A percentile compares a stretch with the other conserved stretches of the same genome.
phyloP scores from a whole-genome alignment of 2,888 invertebrate species.

The Thecophora atra region DNA sequence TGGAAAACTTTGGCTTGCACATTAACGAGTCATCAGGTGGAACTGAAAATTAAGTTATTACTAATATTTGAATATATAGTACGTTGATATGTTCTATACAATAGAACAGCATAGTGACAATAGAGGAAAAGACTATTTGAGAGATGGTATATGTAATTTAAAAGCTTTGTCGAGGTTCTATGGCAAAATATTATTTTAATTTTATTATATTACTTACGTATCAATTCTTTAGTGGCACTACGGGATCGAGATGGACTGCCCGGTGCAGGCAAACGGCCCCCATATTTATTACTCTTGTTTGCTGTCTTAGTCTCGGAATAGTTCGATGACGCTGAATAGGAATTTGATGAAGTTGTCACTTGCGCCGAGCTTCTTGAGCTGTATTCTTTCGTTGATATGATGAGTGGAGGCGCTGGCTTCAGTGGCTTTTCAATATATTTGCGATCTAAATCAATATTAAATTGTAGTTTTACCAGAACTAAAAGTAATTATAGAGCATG shows the following conservation, averaged over 20 bases:
- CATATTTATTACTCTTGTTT: slow-evolving; percentile 72
- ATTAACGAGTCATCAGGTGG: slow-evolving; percentile 87
- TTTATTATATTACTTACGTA: slow-evolving; percentile 61
- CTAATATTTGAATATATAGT: too few relatives aligned
- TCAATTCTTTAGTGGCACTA: slow-evolving; percentile 88
- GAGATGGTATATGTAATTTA: too few relatives aligned
- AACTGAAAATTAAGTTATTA: slow-evolving; percentile 68
- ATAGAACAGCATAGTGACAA: too few relatives aligned
- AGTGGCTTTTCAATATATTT: slow-evolving; percentile 86
- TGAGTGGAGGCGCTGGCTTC: slow-evolving; percentile 79
- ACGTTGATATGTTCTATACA: too few relatives aligned
- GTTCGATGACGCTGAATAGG: slow-evolving; percentile 52
- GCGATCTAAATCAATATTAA: slow-evolving; percentile 68
- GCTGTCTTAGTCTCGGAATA: slow-evolving; percentile 51
- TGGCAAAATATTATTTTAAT: neutral
- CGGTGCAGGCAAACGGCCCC: slow-evolving; percentile 72
- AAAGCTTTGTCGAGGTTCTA: too few relatives aligned
- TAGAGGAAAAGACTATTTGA: too few relatives aligned
- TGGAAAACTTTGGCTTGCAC: slow-evolving; percentile 86
- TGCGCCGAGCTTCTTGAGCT: slow-evolving; percentile 49
- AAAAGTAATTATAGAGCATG: neutral
- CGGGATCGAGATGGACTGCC: slow-evolving; percentile 87
- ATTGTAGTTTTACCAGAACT: neutral
- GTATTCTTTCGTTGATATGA: slow-evolving; percentile 71
- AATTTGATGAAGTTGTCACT: slow-evolving; percentile 50